phyloP scores from a whole-genome alignment of 2,797 vertebrate genomes.

The Neopelma chrysocephalum region DNA sequence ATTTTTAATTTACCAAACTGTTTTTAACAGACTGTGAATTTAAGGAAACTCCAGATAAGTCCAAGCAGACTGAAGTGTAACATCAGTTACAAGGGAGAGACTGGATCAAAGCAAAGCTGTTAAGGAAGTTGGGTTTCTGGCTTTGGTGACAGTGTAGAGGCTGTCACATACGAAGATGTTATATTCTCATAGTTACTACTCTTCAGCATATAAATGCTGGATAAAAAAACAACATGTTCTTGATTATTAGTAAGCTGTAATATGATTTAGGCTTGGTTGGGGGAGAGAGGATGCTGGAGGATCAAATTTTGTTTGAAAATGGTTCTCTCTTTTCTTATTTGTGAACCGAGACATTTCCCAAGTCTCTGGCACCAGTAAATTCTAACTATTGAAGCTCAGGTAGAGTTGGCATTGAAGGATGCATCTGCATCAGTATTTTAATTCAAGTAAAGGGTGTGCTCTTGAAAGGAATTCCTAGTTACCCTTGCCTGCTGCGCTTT shows the following conservation, averaged over 20 bases:
- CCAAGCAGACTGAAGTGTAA: background rate
- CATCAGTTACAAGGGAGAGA: background rate
- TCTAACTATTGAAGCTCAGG: background rate
- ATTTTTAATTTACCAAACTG: background rate
- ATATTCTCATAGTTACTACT: background rate
- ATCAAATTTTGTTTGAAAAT: background rate
- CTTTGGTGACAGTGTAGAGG: background rate
- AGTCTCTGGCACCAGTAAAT: background rate
- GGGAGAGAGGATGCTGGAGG: background rate
- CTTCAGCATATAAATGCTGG: rapidly evolving
- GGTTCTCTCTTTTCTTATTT: background rate
- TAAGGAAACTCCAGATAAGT: background rate
- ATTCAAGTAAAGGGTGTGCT: background rate
- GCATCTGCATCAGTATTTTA: background rate
- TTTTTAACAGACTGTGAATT: background rate
- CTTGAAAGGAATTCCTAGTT: background rate
- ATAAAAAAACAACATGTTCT: background rate
- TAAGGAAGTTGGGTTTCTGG: background rate
- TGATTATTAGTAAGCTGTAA: background rate
- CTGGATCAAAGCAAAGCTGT: background rate
- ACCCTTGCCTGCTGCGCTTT: background rate
- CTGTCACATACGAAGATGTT: rapidly evolving
- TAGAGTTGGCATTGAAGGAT: background rate
- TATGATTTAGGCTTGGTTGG: background rate
- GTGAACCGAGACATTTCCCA: background rate